Conservation (phyloP, 1,140 invertebrate species). For the Copidosoma floridanum region DNA sequence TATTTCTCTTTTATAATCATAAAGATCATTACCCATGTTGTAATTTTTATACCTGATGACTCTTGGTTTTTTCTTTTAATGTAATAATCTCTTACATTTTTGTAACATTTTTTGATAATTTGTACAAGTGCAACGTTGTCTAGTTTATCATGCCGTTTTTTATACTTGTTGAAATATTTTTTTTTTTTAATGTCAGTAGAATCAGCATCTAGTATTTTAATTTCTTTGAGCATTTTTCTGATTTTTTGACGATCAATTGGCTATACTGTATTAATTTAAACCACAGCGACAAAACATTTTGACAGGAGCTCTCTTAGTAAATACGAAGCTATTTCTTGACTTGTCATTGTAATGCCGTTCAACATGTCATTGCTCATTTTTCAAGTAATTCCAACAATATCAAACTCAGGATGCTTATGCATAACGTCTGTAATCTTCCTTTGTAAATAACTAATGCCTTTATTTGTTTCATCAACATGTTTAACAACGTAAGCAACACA, state of each 20-base stretch:
- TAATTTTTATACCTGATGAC: constrained; percentile 44
- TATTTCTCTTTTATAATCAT: constrained; percentile 38
- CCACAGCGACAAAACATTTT: constrained; percentile 24
- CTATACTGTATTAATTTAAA: constrained; percentile 45
- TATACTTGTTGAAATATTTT: constrained; percentile 39
- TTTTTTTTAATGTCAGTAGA: constrained; percentile 37
- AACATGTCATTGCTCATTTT: constrained; percentile 45
- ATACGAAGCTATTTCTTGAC: constrained; percentile 53
- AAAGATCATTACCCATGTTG: constrained; percentile 35
- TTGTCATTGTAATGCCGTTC: constrained; percentile 47
- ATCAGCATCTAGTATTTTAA: constrained; percentile 30
- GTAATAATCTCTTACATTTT: constrained; percentile 31
- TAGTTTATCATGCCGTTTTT: constrained; percentile 44
- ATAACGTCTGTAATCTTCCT: constrained; percentile 40
- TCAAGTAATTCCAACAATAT: constrained; percentile 41
- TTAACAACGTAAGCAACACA: constrained; percentile 41
- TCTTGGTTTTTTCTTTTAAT: constrained; percentile 25
- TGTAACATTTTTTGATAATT: constrained; percentile 34
- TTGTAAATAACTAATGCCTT: constrained; percentile 46
- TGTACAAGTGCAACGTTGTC: constrained; percentile 36
- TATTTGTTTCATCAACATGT: constrained; percentile 48
- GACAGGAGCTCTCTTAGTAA: constrained; percentile 35
- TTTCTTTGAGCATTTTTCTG: constrained; percentile 29
- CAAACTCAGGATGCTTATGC: constrained; percentile 45
- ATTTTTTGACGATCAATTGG: constrained; percentile 42